Evolutionary conservation across 2,113 vertebrate species (phyloP), one percentile per base, ranked within the genome.

Genomic region (Harpagus bidentatus): DNA sequence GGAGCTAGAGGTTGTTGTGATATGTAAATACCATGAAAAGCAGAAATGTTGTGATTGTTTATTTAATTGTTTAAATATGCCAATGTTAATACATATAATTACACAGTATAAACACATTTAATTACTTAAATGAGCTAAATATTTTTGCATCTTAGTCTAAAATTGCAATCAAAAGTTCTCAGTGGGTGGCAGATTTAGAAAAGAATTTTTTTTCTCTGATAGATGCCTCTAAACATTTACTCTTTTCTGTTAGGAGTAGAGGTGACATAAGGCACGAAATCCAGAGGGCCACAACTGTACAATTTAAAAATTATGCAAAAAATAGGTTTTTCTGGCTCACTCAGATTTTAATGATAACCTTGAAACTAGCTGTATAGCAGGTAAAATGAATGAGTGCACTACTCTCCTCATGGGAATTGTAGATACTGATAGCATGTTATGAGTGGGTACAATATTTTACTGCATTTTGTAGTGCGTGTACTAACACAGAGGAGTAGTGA

Each of bases 71-170:
- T 91, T 91, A 87, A 90, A 76, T 65, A 65, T 77, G 73, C 70
- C 43, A 26, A 3, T 43, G 81, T 82, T 92, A 90, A 77, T 88
- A 58, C 70, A 34, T 26, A 36, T 82, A 94, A 96, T 97, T 93
- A 85, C 36, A 77, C 25, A 26, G 66, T 31, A 73, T 69, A 93
- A 95, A 86, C 92, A 78, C 45, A 80, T 79, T 90, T 95, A 96
- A 95, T 95, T 96, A 86, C 82, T 93, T 88, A 90, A 95, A 93
- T 73, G 73, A 94, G 78, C 18, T n/a, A 88, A 91, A 70, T 83
- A 83, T 86, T 96, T 82, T 88, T 73, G 45, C 70, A 53, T 94
- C 78, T 81, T 47, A 59, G 47, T 86, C 78, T 91, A 66, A 93
- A 95, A 90, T 59, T 78, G 82, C 83, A 95, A 94, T 91, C 87